Evolutionary conservation across 2,113 vertebrate species (phyloP).

Genomic region (Coptodon rendalli): DNA sequence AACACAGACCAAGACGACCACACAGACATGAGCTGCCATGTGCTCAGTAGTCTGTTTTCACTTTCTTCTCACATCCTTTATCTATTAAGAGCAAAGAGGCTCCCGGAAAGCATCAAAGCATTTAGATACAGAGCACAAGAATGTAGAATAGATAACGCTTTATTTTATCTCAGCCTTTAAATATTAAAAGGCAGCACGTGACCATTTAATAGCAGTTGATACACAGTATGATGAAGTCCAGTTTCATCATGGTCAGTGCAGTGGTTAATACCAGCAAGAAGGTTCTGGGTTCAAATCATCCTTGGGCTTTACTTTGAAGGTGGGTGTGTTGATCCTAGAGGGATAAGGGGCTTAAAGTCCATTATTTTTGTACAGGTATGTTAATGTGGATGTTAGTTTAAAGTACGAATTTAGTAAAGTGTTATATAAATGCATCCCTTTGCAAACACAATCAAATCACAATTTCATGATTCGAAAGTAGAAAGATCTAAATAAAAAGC

Average conservation of each 20-base stretch:
- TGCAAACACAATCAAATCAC: not conserved
- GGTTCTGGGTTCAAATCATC: not conserved
- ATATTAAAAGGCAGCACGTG: not conserved
- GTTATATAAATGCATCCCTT: not conserved
- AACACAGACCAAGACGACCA: constrained; percentile 34
- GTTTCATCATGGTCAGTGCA: not conserved
- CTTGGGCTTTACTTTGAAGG: not conserved
- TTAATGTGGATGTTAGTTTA: not conserved
- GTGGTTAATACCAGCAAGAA: not conserved
- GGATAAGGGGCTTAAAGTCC: not conserved
- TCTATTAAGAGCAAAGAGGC: not conserved
- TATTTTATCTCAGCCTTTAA: not conserved
- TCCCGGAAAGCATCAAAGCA: not conserved
- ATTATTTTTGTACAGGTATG: not conserved
- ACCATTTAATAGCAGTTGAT: not conserved
- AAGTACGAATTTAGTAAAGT: not conserved
- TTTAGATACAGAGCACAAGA: not conserved
- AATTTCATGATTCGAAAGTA: rapidly evolving
- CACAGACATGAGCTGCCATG: not conserved
- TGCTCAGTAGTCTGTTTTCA: not conserved
- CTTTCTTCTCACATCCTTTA: not conserved
- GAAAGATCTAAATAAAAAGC: not conserved
- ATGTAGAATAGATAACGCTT: not conserved
- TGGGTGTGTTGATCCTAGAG: not conserved
- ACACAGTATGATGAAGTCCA: not conserved